Percentiles rank a stretch among this genome's conserved stretches.
Conservation (phyloP, 2,113 vertebrate genomes). For the Callithrix jacchus region DNA sequence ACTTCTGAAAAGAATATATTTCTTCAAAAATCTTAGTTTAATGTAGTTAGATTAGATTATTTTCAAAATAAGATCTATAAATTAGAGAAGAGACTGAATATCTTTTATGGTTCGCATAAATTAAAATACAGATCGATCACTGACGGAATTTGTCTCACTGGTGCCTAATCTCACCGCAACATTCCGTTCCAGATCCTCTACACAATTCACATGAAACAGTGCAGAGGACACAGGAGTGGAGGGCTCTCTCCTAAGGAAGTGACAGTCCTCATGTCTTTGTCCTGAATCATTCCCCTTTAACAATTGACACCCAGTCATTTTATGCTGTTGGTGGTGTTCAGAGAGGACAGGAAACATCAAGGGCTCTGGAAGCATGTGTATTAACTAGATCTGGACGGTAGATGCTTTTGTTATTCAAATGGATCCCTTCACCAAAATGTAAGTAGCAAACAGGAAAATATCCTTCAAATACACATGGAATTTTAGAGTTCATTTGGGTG, state of each 20-base stretch:
- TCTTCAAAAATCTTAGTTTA: background rate
- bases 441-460: background rate
- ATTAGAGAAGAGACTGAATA: background rate
- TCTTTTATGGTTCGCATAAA: background rate
- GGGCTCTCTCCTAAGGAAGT: background rate
- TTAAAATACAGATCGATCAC: background rate
- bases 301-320: background rate
- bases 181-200: background rate
- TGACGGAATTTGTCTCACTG: background rate
- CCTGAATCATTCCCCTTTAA: background rate
- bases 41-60: background rate
- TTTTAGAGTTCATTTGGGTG: background rate
- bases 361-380: background rate
- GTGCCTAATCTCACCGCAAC: background rate
- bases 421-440: background rate
- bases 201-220: background rate
- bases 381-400: background rate
- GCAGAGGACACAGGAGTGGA: background rate
- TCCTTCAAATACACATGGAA: background rate
- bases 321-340: background rate
- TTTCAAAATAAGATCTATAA: constrained; percentile 23
- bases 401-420: background rate
- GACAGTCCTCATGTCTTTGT: background rate
- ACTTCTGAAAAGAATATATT: background rate
- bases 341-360: rapidly evolving